Evolutionary conservation across 1,140 invertebrate genomes (phyloP), one percentile per base, ranked within the genome.

Genomic region (Epicauta chinensis): DNA sequence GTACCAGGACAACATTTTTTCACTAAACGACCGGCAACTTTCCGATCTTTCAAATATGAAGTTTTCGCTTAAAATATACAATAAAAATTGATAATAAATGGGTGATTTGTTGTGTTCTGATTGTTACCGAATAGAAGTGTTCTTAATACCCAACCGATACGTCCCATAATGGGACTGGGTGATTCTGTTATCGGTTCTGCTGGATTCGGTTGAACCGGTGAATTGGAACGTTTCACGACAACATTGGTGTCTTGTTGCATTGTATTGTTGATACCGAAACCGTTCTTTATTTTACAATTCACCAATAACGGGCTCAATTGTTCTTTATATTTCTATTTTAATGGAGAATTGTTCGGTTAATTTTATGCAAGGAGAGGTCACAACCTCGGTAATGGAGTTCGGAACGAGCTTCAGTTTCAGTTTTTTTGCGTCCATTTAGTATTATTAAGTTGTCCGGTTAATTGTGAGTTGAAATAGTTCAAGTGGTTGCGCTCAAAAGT

Each of bases 71-170:
- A 76, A 43, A 83, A 77, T 30, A n/a, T n/a, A n/a, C 43, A 42
- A 43, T 7, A 5, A 11, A 23, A 9, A 10, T 12, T 17, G 10
- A 41, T 41, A 39, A 3, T 4, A 37, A 5, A 13, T 45, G 42
- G 12, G 3, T 1, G 13, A 30, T 10, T 30, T 30, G 29, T 4
- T 37, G n/a, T 4, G 31, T 47, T 34, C 10, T 10, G 32, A 7
- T 11, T 73, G 58, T 81, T 77, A 54, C 78, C 75, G 40, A 87
- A 67, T 40, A 90, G 75, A 37, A 87, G 69, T 2, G 82, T 86
- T 43, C 84, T 72, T 14, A 89, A 66, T 7, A 87, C 81, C 75
- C 81, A 80, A 37, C 84, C 84, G 53, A 83, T 83, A 54, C 80
- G 73, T 9, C 74, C 74, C 67, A 87, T 76, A 57, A 78, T 74